Percentiles rank a stretch among this genome's conserved stretches.
Evolutionary conservation across 2,113 vertebrate species (phyloP).

Genomic region (Onychostoma macrolepis): DNA sequence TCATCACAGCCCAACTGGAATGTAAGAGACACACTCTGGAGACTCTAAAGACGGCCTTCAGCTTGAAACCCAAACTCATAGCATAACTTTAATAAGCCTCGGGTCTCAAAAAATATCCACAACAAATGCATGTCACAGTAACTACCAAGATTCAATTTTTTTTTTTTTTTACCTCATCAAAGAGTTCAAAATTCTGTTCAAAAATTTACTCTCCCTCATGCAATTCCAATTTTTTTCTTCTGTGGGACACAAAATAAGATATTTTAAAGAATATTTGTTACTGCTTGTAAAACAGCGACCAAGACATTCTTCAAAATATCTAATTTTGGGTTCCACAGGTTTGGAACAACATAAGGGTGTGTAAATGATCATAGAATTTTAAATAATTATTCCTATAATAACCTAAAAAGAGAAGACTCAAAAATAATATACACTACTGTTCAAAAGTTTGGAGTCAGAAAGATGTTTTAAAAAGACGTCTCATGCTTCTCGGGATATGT

Average conservation of each 20-base stretch:
- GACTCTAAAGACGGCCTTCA: constrained; percentile 59
- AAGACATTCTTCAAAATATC: not conserved
- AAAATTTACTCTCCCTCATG: not conserved
- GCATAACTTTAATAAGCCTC: constrained; percentile 6
- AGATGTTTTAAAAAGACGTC: not conserved
- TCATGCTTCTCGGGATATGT: not conserved
- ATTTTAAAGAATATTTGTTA: not conserved
- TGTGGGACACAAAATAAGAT: not conserved
- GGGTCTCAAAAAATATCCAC: not conserved
- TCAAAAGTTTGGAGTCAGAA: not conserved
- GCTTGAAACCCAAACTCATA: constrained; percentile 58
- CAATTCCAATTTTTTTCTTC: not conserved
- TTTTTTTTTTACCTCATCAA: not conserved
- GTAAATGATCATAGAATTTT: not conserved
- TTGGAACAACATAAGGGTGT: not conserved
- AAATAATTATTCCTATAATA: not conserved
- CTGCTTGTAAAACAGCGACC: not conserved
- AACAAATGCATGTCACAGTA: not conserved
- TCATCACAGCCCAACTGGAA: constrained; percentile 51
- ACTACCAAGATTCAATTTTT: not conserved
- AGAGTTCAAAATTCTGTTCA: not conserved
- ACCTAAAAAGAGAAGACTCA: not conserved
- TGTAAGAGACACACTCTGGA: constrained; percentile 58
- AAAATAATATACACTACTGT: too few relatives aligned
- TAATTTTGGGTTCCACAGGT: not conserved